A percentile compares a stretch with the other conserved stretches of the same genome.
phyloP scores from a whole-genome alignment of 2,113 vertebrate species.

The Galeopterus variegatus region DNA sequence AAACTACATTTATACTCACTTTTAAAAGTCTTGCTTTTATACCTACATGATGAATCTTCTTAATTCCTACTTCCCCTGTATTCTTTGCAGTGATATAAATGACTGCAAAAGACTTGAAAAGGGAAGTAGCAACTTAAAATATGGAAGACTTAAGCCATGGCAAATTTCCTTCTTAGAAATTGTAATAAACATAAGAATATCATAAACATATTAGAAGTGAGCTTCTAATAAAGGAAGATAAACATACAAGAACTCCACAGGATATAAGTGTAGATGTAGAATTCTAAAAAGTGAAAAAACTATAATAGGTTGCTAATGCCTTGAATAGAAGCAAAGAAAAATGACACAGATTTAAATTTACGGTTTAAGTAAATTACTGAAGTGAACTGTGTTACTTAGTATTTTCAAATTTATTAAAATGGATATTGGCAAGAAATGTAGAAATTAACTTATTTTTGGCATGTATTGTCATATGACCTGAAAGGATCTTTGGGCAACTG shows the following conservation, averaged over 20 bases:
- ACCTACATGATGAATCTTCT: background rate
- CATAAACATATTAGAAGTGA: background rate
- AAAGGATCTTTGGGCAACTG: conserved; percentile 30
- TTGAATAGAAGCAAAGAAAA: conserved; percentile 27
- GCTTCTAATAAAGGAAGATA: conserved; percentile 41
- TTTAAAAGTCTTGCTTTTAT: conserved; percentile 10
- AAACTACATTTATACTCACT: background rate
- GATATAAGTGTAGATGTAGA: background rate
- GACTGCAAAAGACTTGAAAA: background rate
- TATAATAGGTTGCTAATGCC: background rate
- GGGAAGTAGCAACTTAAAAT: background rate
- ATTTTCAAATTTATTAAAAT: conserved; percentile 55
- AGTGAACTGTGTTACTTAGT: background rate
- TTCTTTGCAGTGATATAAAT: background rate
- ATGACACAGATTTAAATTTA: background rate
- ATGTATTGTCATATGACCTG: background rate
- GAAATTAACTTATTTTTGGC: conserved; percentile 47
- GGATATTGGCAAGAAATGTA: background rate
- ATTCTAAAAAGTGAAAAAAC: background rate
- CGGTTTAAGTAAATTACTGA: background rate
- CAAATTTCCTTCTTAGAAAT: background rate
- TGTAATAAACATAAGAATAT: background rate
- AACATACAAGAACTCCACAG: background rate
- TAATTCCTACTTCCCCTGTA: background rate
- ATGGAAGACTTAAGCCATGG: background rate